Evolutionary conservation across 2,888 invertebrate species (phyloP), one percentile per base, ranked within the genome.

Genomic region (Drosophila fulvimacula): DNA sequence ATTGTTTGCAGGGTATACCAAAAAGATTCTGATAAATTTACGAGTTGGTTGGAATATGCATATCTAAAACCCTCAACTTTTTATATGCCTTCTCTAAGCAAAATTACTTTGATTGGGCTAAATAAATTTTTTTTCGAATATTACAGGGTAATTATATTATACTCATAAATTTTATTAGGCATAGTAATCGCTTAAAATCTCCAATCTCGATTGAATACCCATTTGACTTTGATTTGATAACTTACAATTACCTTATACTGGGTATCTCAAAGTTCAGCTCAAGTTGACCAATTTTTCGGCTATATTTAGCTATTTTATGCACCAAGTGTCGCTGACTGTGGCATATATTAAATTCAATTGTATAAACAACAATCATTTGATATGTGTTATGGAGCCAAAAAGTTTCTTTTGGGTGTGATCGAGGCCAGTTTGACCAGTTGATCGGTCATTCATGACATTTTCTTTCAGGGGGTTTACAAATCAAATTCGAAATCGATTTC

Each of bases 391-490:
- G n/a, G n/a, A 67, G 24, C 24, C 10, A 4, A 49, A 11, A 4
- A 5, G 19, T 41, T 19, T 39, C n/a, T 5, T 46, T 34, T 6
- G 32, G 13, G 0, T 32, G 0, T 0, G 32, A 32, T 19, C 19
- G 32, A 51, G 53, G 17, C 36, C 46, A 32, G 24, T 38, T 70
- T 17, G 17, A 58, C 38, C 39, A 13, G 21, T 49, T 71, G 21
- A 5, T n/a, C 21, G 27, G 21, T 2, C n/a, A 17, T 19, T 34
- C n/a, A 46, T 11, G 27, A 1, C n/a, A 21, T 11, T 64, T 11
- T 19, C 17, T 13, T 17, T 58, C 34, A 5, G 30, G 19, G 19
- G 5, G 9, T 0, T 19, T 21, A 39, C n/a, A 73, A 65, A 46
- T 56, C 51, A 36, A 38, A 44, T 48, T 55, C 4, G 7, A 38